Evolutionary conservation across 1,140 invertebrate species (phyloP).

Genomic region (Drosophila kanapiae): DNA sequence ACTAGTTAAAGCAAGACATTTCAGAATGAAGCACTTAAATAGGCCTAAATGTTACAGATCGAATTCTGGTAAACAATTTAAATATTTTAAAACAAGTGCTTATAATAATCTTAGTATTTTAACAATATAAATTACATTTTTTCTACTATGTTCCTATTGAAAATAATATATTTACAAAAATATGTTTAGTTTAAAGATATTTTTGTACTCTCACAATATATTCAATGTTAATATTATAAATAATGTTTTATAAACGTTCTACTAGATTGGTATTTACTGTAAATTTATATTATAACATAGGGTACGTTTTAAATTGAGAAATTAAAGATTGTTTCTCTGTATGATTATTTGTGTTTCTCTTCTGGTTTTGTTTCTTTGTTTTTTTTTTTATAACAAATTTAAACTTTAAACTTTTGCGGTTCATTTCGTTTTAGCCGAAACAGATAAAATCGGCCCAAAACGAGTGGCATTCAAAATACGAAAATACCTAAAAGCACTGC

Average conservation of each 20-base stretch:
- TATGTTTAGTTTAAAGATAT: no score
- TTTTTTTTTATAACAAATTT: conserved; percentile 19
- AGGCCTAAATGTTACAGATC: accelerated
- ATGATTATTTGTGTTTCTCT: not conserved
- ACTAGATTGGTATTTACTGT: not conserved
- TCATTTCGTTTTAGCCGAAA: conserved; percentile 12
- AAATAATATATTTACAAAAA: no score
- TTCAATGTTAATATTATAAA: no score
- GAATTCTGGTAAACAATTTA: not conserved
- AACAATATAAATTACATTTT: no score
- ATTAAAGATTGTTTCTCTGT: not conserved
- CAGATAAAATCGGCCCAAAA: conserved; percentile 22
- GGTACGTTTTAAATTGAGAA: conserved; percentile 1
- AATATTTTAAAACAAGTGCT: no score
- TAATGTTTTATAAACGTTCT: no score
- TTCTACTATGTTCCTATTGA: no score
- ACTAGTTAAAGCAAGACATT: not conserved
- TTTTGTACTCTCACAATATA: no score
- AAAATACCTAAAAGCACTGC: conserved; percentile 32
- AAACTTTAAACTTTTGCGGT: conserved; percentile 40
- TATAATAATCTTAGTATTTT: no score
- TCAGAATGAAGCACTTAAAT: not conserved
- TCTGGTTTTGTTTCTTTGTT: not conserved
- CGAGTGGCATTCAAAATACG: conserved; percentile 18
- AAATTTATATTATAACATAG: not conserved